phyloP scores from a whole-genome alignment of 2,797 vertebrate genomes.

The Chaunax sp. region DNA sequence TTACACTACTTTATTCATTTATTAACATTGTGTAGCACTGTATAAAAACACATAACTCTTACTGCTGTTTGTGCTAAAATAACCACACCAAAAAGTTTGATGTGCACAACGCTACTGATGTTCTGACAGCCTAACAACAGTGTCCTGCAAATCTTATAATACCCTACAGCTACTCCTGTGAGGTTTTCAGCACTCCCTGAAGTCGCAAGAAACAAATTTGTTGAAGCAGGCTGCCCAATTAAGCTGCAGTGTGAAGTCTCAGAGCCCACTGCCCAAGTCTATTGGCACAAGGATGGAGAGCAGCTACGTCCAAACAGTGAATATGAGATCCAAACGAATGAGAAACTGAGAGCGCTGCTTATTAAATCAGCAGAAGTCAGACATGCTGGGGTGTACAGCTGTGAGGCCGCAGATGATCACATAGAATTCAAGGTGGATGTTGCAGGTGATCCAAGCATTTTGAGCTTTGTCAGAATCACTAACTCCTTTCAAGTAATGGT shows the following conservation, averaged over 20 bases:
- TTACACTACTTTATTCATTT: neutral
- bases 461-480: slow-evolving; percentile 69
- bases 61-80: slow-evolving; percentile 9
- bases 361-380: slow-evolving; percentile 83
- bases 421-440: slow-evolving; percentile 92
- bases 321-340: slow-evolving; percentile 84
- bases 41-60: neutral
- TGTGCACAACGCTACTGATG: neutral
- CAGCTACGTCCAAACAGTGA: slow-evolving; percentile 75
- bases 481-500: slow-evolving; percentile 67
- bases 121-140: slow-evolving; percentile 47
- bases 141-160: slow-evolving; percentile 58
- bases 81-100: too few species aligned
- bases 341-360: slow-evolving; percentile 80
- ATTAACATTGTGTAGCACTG: neutral
- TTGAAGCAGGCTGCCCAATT: slow-evolving; percentile 83
- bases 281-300: slow-evolving; percentile 90
- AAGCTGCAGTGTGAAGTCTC: slow-evolving; percentile 90
- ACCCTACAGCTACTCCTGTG: slow-evolving; percentile 74
- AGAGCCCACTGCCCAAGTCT: slow-evolving; percentile 78
- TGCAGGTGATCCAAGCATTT: slow-evolving; percentile 84
- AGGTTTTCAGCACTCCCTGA: slow-evolving; percentile 81
- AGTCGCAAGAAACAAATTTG: slow-evolving; percentile 78
- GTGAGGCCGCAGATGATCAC: slow-evolving; percentile 87
- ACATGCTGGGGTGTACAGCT: slow-evolving; percentile 89